Evolutionary conservation across 2,113 vertebrate genomes (phyloP).

Genomic region (Stictonetta naevosa): DNA sequence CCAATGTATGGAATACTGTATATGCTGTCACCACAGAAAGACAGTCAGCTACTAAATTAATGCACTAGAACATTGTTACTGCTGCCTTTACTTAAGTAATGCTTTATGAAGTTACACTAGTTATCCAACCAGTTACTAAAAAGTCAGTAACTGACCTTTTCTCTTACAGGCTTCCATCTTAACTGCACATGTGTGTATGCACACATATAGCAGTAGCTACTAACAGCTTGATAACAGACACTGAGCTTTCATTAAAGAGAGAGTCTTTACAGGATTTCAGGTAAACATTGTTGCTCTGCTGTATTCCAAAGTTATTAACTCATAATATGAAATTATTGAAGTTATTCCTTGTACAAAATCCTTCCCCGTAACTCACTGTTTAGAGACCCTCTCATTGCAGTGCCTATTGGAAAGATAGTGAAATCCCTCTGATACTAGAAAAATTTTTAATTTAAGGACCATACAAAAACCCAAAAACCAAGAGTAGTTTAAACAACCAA

Average conservation of each 20-base stretch:
- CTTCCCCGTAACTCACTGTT: not conserved
- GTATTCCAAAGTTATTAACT: not conserved
- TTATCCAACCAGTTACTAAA: not conserved
- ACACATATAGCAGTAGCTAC: not conserved
- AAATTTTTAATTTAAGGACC: not conserved
- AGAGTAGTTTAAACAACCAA: not conserved
- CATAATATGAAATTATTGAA: not conserved
- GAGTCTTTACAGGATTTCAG: not conserved
- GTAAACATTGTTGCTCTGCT: accelerated
- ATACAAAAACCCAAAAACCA: not conserved
- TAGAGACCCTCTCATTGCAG: not conserved
- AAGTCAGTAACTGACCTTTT: not conserved
- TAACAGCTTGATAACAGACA: not conserved
- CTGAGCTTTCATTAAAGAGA: not conserved
- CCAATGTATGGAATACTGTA: not conserved
- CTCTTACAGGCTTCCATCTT: not conserved
- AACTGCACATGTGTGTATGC: not conserved
- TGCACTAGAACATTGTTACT: not conserved
- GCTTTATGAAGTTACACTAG: not conserved
- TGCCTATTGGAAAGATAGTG: not conserved
- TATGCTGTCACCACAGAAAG: not conserved
- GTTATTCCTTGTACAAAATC: not conserved
- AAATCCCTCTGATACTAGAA: not conserved
- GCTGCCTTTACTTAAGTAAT: not conserved
- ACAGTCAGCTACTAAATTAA: not conserved